Evolutionary conservation across 1,140 invertebrate species (phyloP).

Genomic region (Apocrypta bakeri): DNA sequence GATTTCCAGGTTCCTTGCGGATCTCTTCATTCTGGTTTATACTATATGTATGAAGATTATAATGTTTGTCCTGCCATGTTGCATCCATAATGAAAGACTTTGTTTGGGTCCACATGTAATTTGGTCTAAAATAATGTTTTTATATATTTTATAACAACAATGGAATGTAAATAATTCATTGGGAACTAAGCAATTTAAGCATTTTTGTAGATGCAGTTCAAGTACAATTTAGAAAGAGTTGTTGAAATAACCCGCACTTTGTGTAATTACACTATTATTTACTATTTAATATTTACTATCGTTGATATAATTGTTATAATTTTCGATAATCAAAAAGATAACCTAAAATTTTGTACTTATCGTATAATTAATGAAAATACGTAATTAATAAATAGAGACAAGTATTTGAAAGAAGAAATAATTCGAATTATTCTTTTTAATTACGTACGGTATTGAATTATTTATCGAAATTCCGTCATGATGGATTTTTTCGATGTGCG

Average conservation of each 20-base stretch:
- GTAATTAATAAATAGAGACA: background rate
- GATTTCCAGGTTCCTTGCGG: slow-evolving; percentile 24
- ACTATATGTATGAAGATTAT: slow-evolving; percentile 47
- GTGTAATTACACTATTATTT: background rate
- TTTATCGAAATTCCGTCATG: background rate
- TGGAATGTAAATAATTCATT: background rate
- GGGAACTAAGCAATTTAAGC: background rate
- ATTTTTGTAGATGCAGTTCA: background rate
- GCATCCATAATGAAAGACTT: slow-evolving; percentile 52
- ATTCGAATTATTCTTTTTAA: background rate
- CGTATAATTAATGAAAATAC: background rate
- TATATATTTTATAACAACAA: too few relatives aligned
- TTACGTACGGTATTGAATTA: background rate
- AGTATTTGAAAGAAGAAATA: background rate
- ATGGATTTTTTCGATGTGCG: background rate
- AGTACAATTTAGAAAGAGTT: too few relatives aligned
- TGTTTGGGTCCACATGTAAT: slow-evolving; percentile 32
- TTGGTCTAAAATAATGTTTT: background rate
- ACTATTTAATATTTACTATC: background rate
- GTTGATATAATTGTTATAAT: background rate
- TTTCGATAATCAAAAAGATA: background rate
- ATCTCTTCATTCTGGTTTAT: slow-evolving; percentile 31
- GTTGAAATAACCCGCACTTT: too few relatives aligned
- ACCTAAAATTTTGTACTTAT: background rate
- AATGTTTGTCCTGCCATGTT: slow-evolving; percentile 54